Base-by-base conservation (phyloP, 2,888 invertebrate genomes). In the Colostygia pectinataria region DNA sequence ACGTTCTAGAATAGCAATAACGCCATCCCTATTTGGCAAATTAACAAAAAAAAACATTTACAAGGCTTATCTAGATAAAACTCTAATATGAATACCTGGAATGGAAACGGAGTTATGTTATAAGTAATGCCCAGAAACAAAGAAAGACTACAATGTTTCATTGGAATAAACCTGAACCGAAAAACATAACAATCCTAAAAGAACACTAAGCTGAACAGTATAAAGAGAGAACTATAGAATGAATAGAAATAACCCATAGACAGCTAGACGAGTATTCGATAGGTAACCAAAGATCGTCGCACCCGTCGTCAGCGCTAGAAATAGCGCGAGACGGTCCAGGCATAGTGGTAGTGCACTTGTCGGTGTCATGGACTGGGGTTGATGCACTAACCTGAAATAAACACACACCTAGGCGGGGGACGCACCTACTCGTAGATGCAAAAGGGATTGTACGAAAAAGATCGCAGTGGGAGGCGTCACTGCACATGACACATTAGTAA, bases 351-450 rank as follows among this genome's bases (percentile, higher is more conserved):
- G 45, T 60, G 55, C 55, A 61, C 53, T 60, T 60, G 55, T 37
- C 56, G 53, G 42, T 59, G 60, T 62, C 66, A 63, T 53, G 62
- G 61, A 38, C 52, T 44, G 51, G 61, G 68, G 68, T 66, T 65
- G 66, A 55, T 66, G 68, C 65, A 60, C 68, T 49, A 15, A 46
- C 28, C 53, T 46, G 32, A 56, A 60, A 60, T 57, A 57, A 51
- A 52, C 36, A 25, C 13, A 18, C 31, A 29, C 27, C 10, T 14
- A 18, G 7, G 10, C 20, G 18, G 12, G 39, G 25, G 38, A 46
- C 14, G 27, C 10, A n/a, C n/a, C n/a, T n/a, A n/a, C n/a, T n/a
- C n/a, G n/a, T n/a, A n/a, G n/a, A 28, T 39, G 45, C 24, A 36
- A 40, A 33, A 32, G 31, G 13, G 29, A 15, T 28, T 8, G 29